Percentiles rank a stretch among this genome's conserved stretches.
Evolutionary conservation across 1,140 invertebrate genomes (phyloP).

Genomic region (Leucophenga varia): DNA sequence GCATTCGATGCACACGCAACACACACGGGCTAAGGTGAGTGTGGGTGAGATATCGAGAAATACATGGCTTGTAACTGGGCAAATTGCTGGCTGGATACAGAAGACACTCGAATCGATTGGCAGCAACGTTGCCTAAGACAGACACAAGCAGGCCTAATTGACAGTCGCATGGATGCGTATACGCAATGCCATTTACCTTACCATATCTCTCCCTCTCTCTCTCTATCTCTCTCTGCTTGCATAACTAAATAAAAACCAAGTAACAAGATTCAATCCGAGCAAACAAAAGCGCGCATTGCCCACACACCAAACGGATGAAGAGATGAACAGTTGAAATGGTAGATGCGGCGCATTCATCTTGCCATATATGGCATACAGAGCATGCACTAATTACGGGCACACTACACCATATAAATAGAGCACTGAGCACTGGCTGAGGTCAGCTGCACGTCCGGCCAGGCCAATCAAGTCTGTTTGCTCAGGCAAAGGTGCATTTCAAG

Average conservation of each 20-base stretch:
- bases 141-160: slow-evolving; percentile 28
- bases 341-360: slow-evolving; percentile 1
- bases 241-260: slow-evolving; percentile 39
- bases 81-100: slow-evolving; percentile 10
- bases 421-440: slow-evolving; percentile 25
- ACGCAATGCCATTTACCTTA: slow-evolving; percentile 11
- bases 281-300: slow-evolving; percentile 22
- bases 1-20: slow-evolving; percentile 18
- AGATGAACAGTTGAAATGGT: background rate
- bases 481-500: slow-evolving; percentile 28
- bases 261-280: slow-evolving; percentile 31
- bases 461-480: slow-evolving; percentile 38
- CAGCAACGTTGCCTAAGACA: slow-evolving; percentile 5
- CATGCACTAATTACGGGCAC: slow-evolving; percentile 23
- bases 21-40: background rate
- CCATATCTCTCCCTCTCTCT: no score
- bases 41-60: slow-evolving; percentile 18
- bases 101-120: slow-evolving; percentile 29
- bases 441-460: slow-evolving; percentile 18
- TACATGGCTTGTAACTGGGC: slow-evolving; percentile 6
- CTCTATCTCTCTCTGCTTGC: no score
- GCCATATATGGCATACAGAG: slow-evolving; percentile 20
- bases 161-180: slow-evolving; percentile 22
- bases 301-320: slow-evolving; percentile 12
- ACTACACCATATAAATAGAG: slow-evolving; percentile 4